A percentile compares a stretch with the other conserved stretches of the same genome.
Conservation (phyloP, 2,888 invertebrate species). For the Hyposoter dolosus region DNA sequence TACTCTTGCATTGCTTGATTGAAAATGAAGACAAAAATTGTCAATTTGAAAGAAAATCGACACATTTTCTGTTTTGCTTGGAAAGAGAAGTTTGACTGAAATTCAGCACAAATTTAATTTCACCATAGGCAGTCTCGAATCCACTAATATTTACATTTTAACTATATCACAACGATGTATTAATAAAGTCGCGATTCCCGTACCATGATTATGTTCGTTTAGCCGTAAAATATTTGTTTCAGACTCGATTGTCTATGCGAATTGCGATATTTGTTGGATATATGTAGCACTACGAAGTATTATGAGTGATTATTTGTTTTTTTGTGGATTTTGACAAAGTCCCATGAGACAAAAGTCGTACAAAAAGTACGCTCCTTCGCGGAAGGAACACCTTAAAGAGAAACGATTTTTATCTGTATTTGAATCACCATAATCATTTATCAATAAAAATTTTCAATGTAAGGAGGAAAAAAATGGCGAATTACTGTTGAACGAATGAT, state of each 20-base stretch:
- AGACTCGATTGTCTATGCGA: constrained; percentile 1
- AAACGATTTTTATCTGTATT: neutral
- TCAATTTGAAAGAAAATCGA: constrained; percentile 2
- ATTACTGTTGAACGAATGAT: neutral
- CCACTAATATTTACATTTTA: constrained; percentile 37
- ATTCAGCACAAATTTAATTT: constrained; percentile 8
- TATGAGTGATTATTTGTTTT: neutral
- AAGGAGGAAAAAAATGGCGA: neutral
- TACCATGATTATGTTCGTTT: constrained; percentile 3
- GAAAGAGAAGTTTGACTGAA: neutral
- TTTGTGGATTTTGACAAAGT: neutral
- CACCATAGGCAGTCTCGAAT: constrained; percentile 22
- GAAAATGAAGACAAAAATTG: constrained; percentile 18
- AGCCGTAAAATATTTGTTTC: neutral
- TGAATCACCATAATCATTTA: neutral
- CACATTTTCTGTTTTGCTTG: neutral
- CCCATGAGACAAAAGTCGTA: neutral
- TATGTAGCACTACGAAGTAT: neutral
- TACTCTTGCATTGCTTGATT: constrained; percentile 51
- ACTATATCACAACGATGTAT: constrained; percentile 43
- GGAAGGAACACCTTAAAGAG: neutral
- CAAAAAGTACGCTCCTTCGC: too few species aligned
- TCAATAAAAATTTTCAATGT: neutral
- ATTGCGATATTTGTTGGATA: constrained; percentile 2
- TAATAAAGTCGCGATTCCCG: neutral